Base-by-base conservation (phyloP, 2,797 vertebrate genomes). In the Threskiornis aethiopicus region DNA sequence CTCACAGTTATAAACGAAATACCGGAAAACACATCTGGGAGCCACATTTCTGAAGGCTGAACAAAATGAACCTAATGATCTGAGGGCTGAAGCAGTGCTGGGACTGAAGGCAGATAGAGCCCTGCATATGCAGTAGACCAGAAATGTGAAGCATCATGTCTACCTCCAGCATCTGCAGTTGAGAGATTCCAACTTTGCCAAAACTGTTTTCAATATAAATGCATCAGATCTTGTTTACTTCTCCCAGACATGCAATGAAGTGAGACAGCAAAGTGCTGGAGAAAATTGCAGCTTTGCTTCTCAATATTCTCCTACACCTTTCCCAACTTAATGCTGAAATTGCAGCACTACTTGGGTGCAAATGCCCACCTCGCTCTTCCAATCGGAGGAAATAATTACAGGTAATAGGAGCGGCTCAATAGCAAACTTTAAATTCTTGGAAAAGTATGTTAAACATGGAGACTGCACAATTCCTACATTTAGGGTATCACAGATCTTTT, bases 21-120 rank as follows among this genome's bases (percentile, higher is more conserved):
- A 91, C 92, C 58, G 44, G 94, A 96, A 96, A 96, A 96, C 79
- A 96, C 97, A 97, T 97, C 97, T 97, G 97, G 93, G 82, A 95
- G 87, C 95, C 97, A 97, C 96, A 97, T 96, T 97, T 89, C 94
- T 96, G 79, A 81, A 85, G 49, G 54, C 81, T 78, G 92, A 92
- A 69, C 54, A 95, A 95, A 95, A 87, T 69, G 61, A 90, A 94
- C 35, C 72, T 86, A 93, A 93, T 65, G 83, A 90, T 91, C 65
- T 72, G 69, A 84, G 46, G 62, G 82, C 37, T 11, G 9, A 91
- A 80, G 57, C 55, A 70, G 64, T 3, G 1, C n/a, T 49, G 78
- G 65, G 57, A 55, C 90, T 85, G 66, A 82, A 96, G 57, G 67
- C 81, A 91, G 52, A 89, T 9, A 90, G 59, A 87, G 42, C 69